A percentile compares a stretch with the other conserved stretches of the same genome.
phyloP scores from a whole-genome alignment of 2,113 vertebrate species.

The Scalopus aquaticus region DNA sequence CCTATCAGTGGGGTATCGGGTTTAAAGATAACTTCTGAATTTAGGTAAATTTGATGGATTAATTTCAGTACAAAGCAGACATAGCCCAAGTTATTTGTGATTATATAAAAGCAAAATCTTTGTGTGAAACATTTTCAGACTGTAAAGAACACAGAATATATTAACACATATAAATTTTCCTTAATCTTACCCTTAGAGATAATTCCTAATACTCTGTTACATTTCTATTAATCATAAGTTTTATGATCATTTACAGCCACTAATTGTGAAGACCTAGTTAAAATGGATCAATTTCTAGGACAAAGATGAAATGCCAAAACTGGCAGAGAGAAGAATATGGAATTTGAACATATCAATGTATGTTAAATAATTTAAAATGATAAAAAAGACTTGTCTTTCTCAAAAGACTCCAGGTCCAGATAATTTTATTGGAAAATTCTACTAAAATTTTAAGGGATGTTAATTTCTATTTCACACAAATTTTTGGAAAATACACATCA shows the following conservation, averaged over 20 bases:
- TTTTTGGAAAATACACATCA: not conserved
- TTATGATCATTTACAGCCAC: not conserved
- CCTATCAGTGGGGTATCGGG: not conserved
- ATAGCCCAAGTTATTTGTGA: not conserved
- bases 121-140: not conserved
- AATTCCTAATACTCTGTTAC: not conserved
- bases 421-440: not conserved
- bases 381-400: not conserved
- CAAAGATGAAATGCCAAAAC: conserved; percentile 8
- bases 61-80: conserved; percentile 24
- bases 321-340: not conserved
- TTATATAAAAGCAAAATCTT: not conserved
- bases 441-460: not conserved
- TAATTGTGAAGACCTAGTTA: conserved; percentile 6
- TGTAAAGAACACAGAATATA: not conserved
- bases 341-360: not conserved
- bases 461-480: not conserved
- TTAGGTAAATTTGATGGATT: not conserved
- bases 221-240: not conserved
- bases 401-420: not conserved
- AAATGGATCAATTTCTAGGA: conserved; percentile 2
- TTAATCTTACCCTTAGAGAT: not conserved
- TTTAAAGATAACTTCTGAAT: not conserved
- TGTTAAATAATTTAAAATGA: conserved; percentile 26
- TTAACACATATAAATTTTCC: not conserved